These are phyloP conservation scores for Ophiothrix spiculata DNA, from an alignment of 35 echinoderm and acorn worm species.

Conservation along the genomic window DNA sequence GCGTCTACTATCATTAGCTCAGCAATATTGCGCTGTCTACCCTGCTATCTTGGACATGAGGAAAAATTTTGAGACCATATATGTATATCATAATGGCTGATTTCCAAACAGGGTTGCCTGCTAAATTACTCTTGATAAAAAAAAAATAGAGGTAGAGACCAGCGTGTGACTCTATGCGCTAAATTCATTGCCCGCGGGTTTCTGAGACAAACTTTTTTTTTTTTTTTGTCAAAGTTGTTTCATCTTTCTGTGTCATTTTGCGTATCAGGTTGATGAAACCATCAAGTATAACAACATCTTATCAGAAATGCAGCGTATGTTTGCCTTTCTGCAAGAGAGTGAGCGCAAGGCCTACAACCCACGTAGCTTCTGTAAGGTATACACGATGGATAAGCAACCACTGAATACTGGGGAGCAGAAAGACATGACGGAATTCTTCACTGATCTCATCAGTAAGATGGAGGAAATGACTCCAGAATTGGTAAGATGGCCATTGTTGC, in stretches of 20 bases:
- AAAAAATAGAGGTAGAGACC: too few species aligned
- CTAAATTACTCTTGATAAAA: too few species aligned
- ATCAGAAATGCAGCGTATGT: conserved; percentile 72
- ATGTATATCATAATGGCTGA: too few species aligned
- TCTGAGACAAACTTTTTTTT: too few species aligned
- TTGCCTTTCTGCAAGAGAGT: conserved; percentile 82
- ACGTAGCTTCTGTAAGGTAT: conserved; percentile 78
- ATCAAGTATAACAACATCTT: conserved; percentile 58
- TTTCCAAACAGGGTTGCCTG: too few species aligned
- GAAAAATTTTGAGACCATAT: too few species aligned
- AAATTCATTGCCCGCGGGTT: too few species aligned
- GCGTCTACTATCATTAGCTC: too few species aligned
- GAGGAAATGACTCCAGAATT: conserved; percentile 80
- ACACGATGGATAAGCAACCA: conserved; percentile 90
- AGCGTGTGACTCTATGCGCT: too few species aligned
- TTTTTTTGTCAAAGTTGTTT: neutral
- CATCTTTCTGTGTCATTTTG: neutral
- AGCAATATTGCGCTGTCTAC: too few species aligned
- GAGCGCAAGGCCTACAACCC: conserved; percentile 85
- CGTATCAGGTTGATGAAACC: conserved; percentile 48
- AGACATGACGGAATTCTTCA: conserved; percentile 93
- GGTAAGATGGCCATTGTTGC: conserved; percentile 34
- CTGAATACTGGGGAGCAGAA: conserved; percentile 82
- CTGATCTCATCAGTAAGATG: conserved; percentile 89
- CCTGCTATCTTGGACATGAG: too few species aligned